A percentile compares a stretch with the other conserved stretches of the same genome.
phyloP scores from a whole-genome alignment of 2,797 vertebrate genomes.

The Sebastes variabilis region DNA sequence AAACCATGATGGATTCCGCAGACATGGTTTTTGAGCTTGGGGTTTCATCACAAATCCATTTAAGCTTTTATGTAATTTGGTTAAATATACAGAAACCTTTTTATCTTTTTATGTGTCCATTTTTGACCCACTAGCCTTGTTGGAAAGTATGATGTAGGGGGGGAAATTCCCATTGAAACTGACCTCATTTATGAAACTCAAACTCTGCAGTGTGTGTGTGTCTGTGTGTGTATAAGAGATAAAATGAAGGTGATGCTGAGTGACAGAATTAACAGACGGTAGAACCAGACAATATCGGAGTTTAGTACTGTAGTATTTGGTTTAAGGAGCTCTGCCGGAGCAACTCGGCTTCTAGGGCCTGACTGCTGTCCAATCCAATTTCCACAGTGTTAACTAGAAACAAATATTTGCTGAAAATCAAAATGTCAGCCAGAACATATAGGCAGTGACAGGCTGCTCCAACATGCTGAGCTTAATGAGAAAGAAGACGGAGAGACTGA shows the following conservation, averaged over 20 bases:
- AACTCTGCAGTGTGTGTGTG: neutral
- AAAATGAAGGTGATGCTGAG: neutral
- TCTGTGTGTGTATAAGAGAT: neutral
- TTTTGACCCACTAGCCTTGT: slow-evolving; percentile 47
- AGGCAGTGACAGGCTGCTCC: neutral
- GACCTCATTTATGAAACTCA: slow-evolving; percentile 28
- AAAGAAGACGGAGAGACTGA: neutral
- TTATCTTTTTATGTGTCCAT: slow-evolving; percentile 71
- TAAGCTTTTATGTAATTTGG: slow-evolving; percentile 74
- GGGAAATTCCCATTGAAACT: slow-evolving; percentile 27
- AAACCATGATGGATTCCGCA: slow-evolving; percentile 81
- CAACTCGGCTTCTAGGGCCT: neutral
- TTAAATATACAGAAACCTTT: slow-evolving; percentile 77
- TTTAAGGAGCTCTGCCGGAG: neutral
- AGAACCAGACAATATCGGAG: neutral
- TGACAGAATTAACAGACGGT: slow-evolving; percentile 2
- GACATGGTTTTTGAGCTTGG: slow-evolving; percentile 58
- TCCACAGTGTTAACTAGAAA: slow-evolving; percentile 7
- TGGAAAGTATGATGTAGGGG: slow-evolving; percentile 63
- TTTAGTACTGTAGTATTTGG: neutral
- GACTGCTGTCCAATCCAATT: slow-evolving; percentile 16
- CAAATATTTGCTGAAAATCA: neutral
- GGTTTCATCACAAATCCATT: slow-evolving; percentile 69
- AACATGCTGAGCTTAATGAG: neutral
- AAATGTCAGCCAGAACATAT: neutral